Conservation (phyloP, 2,797 vertebrate species). For the Morelia viridis region DNA sequence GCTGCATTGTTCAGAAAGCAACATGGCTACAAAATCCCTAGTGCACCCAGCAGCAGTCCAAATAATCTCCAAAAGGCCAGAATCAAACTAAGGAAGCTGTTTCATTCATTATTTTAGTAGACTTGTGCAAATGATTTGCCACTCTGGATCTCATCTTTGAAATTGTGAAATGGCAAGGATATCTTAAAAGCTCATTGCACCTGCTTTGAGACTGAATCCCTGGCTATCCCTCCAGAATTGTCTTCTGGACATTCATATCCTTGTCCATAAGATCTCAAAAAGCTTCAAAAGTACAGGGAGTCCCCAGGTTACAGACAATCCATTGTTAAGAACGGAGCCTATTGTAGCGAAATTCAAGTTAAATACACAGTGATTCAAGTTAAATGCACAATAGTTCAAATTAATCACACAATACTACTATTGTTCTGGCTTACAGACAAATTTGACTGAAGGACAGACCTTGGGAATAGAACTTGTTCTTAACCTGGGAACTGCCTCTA, state of each 20-base stretch:
- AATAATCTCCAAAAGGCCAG: not conserved
- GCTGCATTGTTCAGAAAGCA: slow-evolving; percentile 10
- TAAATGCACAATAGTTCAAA: too few species aligned
- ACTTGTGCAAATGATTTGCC: not conserved
- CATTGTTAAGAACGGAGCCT: too few species aligned
- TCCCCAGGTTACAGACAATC: too few species aligned
- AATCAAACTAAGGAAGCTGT: not conserved
- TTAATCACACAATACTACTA: too few species aligned
- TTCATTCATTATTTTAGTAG: not conserved
- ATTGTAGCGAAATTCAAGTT: too few species aligned
- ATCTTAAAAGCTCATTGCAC: not conserved
- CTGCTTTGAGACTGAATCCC: not conserved
- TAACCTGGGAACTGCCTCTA: not conserved
- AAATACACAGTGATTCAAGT: too few species aligned
- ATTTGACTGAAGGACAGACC: too few species aligned
- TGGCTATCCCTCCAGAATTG: not conserved
- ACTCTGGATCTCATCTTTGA: not conserved
- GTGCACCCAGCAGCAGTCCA: not conserved
- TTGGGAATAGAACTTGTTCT: too few species aligned
- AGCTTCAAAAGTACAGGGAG: not conserved
- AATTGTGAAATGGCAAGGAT: not conserved
- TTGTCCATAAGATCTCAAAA: not conserved
- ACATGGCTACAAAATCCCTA: not conserved
- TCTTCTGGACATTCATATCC: not conserved
- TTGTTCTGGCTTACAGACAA: too few species aligned